Evolutionary conservation across 2,797 vertebrate genomes (phyloP), one percentile per base, ranked within the genome.

Genomic region (Pelobates cultripes): DNA sequence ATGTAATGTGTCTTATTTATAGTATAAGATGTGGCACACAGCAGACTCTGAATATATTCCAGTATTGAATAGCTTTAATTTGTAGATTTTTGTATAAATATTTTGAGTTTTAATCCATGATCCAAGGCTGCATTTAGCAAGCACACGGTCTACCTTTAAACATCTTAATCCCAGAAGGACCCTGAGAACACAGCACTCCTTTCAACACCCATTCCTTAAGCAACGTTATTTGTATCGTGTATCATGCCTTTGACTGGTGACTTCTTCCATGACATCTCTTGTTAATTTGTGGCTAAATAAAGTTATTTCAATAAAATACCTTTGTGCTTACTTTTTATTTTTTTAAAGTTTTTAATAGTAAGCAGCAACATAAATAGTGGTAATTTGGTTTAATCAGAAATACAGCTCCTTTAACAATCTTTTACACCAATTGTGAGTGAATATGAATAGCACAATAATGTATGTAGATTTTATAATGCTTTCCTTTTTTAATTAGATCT

Each of bases 271-370:
- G 57, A 63, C 77, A 79, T 71, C 9, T 68, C 43, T 78, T 75
- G 70, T 75, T 75, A 74, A 72, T 84, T 71, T 84, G 77, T 76
- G 73, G 70, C 72, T 76, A 66, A 79, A 79, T 84, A 84, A 84
- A 84, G 57, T 67, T 80, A 84, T 84, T 84, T 84, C 82, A 84
- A 72, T 84, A 79, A 67, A 79, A 78, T 12, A 4, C 0, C 14
- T 43, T 13, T 67, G 10, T 67, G 60, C 64, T 64, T 47, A 57
- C 13, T 57, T 57, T n/a, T 57, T 57, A 57, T 57, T 57, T 57
- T 57, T 51, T 28, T 28, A 28, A 28, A 28, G 28, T 28, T 28
- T 28, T 28, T 28, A 28, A 28, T 28, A 28, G 28, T 28, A 28
- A 28, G 28, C 28, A 28, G 28, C 28, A 28, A 28, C 28, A 28